Percentiles rank a stretch among this genome's conserved stretches.
These are phyloP conservation scores for Marronus borbonicus DNA, from an alignment of 2,888 invertebrate genomes.

Conservation along the genomic window DNA sequence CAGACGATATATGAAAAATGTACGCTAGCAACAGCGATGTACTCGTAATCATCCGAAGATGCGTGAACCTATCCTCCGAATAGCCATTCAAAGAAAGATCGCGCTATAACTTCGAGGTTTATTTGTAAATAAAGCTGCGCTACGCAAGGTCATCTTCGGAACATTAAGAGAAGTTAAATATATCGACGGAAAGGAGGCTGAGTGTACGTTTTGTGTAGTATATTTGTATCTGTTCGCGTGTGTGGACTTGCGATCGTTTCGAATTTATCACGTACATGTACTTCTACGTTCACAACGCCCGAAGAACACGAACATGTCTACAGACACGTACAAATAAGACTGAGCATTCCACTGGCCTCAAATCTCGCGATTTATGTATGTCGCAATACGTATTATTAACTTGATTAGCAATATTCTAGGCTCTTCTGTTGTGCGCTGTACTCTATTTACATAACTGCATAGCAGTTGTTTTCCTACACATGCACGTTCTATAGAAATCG, in stretches of 20 bases:
- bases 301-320: background rate
- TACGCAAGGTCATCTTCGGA: conserved; percentile 37
- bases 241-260: conserved; percentile 3
- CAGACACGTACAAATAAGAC: background rate
- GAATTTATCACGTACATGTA: background rate
- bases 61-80: background rate
- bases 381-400: conserved; percentile 20
- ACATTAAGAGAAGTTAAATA: conserved; percentile 40
- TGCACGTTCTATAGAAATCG: too few species aligned
- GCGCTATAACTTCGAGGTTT: conserved; percentile 37
- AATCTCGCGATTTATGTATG: conserved; percentile 20
- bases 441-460: conserved; percentile 10
- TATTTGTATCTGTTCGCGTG: background rate
- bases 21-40: background rate
- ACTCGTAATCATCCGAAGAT: conserved; percentile 11
- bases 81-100: conserved; percentile 39
- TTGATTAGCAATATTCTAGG: conserved; percentile 22
- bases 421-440: background rate
- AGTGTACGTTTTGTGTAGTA: conserved; percentile 4
- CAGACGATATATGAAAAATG: background rate
- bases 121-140: conserved; percentile 39
- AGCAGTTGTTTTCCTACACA: background rate
- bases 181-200: conserved; percentile 35
- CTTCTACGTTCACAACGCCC: background rate
- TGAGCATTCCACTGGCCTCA: background rate